These are phyloP conservation scores for Ailuropoda melanoleuca DNA, from an alignment of 2,113 vertebrate genomes.

Conservation along the genomic window DNA sequence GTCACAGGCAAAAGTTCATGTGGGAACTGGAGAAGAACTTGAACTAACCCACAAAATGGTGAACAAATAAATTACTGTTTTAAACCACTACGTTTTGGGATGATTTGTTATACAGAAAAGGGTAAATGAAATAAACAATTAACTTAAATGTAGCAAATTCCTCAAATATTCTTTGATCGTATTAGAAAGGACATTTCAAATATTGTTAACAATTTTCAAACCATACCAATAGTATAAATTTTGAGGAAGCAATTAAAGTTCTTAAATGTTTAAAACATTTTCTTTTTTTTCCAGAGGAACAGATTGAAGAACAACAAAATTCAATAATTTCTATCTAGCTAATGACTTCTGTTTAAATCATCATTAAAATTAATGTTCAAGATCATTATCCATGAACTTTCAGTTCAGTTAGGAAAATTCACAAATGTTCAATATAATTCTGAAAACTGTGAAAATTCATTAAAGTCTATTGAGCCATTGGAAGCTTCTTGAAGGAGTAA, in stretches of 20 bases:
- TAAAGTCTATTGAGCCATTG: background rate
- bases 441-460: slow-evolving; percentile 9
- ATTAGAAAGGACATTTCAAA: slow-evolving; percentile 35
- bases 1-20: background rate
- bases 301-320: slow-evolving; percentile 43
- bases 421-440: slow-evolving; percentile 40
- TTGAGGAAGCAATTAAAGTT: slow-evolving; percentile 44
- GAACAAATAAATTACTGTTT: background rate
- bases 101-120: background rate
- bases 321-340: slow-evolving; percentile 54
- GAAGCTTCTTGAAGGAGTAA: background rate
- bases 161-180: background rate
- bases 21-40: background rate
- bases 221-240: background rate
- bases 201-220: slow-evolving; percentile 49
- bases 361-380: slow-evolving; percentile 64
- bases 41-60: background rate
- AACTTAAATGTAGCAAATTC: background rate
- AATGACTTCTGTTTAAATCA: slow-evolving; percentile 60
- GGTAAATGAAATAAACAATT: background rate
- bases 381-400: slow-evolving; percentile 49
- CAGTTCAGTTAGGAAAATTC: slow-evolving; percentile 46
- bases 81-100: background rate
- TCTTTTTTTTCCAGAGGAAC: background rate
- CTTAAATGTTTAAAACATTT: slow-evolving; percentile 39